Conservation (phyloP, 2,888 invertebrate species). For the Halictus ligatus region DNA sequence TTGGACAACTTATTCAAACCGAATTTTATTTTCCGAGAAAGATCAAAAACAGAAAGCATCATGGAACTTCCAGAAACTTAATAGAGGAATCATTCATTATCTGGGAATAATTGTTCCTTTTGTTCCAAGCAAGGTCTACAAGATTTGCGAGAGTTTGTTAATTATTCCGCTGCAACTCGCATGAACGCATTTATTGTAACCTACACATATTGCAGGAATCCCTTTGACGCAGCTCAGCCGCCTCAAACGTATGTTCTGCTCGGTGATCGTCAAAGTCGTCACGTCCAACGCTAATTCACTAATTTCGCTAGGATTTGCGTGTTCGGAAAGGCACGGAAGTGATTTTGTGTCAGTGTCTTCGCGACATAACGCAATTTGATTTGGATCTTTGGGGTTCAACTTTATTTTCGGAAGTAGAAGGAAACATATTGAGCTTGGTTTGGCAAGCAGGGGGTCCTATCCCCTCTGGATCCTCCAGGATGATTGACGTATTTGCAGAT, state of each 20-base stretch:
- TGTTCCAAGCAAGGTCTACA: too few relatives aligned
- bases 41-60: too few relatives aligned
- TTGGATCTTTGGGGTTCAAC: not conserved
- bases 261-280: not conserved
- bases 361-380: not conserved
- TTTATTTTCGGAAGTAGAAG: slow-evolving; percentile 3
- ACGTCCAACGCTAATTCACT: not conserved
- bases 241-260: not conserved
- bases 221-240: not conserved
- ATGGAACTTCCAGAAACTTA: too few relatives aligned
- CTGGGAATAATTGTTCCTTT: too few relatives aligned
- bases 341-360: not conserved
- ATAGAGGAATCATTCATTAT: too few relatives aligned
- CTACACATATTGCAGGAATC: not conserved
- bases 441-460: not conserved
- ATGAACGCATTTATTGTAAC: not conserved
- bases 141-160: not conserved
- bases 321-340: not conserved
- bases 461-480: not conserved
- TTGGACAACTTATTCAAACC: too few relatives aligned
- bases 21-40: too few relatives aligned
- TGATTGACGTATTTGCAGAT: not conserved
- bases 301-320: not conserved
- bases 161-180: not conserved
- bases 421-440: not conserved